These are phyloP conservation scores for Campoletis raptor DNA, from an alignment of 2,888 invertebrate genomes.

Conservation along the genomic window DNA sequence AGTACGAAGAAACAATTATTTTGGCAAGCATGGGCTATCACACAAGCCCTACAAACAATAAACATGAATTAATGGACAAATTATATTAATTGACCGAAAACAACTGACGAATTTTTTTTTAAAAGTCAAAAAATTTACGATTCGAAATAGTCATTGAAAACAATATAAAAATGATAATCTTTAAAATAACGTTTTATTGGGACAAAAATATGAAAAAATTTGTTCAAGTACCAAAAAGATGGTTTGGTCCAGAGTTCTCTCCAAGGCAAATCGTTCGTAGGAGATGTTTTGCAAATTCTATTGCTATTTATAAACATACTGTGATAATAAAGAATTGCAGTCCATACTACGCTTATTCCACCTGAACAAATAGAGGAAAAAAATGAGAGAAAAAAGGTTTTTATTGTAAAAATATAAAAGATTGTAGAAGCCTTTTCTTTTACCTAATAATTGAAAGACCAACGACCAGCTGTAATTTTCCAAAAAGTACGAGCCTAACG, in stretches of 20 bases:
- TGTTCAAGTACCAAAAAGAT: slow-evolving; percentile 87
- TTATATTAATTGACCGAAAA: neutral
- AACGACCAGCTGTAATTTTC: slow-evolving; percentile 89
- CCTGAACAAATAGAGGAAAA: slow-evolving; percentile 80
- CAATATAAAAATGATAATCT: neutral
- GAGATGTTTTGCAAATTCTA: slow-evolving; percentile 79
- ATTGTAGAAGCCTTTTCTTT: slow-evolving; percentile 39
- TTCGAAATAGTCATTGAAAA: neutral
- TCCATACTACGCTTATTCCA: slow-evolving; percentile 87
- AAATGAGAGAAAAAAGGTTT: neutral
- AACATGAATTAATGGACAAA: neutral
- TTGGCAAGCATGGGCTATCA: slow-evolving; percentile 90
- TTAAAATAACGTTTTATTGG: neutral
- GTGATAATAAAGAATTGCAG: slow-evolving; percentile 86
- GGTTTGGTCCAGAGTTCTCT: slow-evolving; percentile 86
- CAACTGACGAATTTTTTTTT: neutral
- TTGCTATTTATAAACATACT: slow-evolving; percentile 82
- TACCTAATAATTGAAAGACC: slow-evolving; percentile 88
- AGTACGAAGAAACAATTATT: slow-evolving; percentile 91
- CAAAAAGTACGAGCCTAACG: slow-evolving; percentile 88
- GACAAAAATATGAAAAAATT: slow-evolving; percentile 2
- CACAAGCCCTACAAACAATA: slow-evolving; percentile 87
- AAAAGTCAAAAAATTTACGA: neutral
- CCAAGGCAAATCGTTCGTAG: slow-evolving; percentile 87
- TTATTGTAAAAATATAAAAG: neutral